phyloP scores from a whole-genome alignment of 2,888 invertebrate species.

The Sesia apiformis region DNA sequence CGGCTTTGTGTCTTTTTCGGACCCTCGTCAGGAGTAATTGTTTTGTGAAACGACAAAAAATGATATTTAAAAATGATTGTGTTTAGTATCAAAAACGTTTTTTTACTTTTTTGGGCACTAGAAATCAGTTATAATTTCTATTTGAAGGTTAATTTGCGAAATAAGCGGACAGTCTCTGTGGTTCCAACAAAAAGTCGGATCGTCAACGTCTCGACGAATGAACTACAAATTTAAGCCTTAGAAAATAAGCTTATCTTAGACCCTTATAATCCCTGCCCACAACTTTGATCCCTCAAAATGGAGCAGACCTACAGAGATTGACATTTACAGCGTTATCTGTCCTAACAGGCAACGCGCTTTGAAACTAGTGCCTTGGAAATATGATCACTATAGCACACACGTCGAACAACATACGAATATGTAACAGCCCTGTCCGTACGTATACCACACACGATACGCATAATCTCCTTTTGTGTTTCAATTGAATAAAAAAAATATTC shows the following conservation, averaged over 20 bases:
- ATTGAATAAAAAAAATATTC: conserved; percentile 3
- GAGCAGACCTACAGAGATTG: conserved; percentile 61
- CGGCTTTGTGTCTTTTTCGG: conserved; percentile 40
- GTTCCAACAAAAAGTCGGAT: conserved; percentile 21
- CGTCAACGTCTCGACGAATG: conserved; percentile 40
- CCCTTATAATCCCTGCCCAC: conserved; percentile 69
- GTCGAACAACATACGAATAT: conserved; percentile 15
- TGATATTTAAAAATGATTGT: neutral
- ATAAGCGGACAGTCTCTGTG: neutral
- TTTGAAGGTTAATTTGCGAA: too few relatives aligned
- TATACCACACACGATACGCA: conserved; percentile 19
- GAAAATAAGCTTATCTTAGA: conserved; percentile 67
- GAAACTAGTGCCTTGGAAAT: conserved; percentile 36
- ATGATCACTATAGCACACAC: conserved; percentile 23
- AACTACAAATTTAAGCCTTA: conserved; percentile 60
- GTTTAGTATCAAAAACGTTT: too few relatives aligned
- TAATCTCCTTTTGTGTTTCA: conserved; percentile 20
- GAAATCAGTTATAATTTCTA: too few relatives aligned
- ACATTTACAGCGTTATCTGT: conserved; percentile 64
- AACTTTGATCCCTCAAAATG: conserved; percentile 68
- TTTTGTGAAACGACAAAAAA: conserved; percentile 19
- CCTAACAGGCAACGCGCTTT: conserved; percentile 46
- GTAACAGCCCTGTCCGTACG: conserved; percentile 14
- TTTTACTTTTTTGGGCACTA: too few relatives aligned
- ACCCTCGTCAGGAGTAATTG: conserved; percentile 58